These are phyloP conservation scores for Yasuhikotakia modesta DNA, from an alignment of 2,797 vertebrate species.

Conservation along the genomic window DNA sequence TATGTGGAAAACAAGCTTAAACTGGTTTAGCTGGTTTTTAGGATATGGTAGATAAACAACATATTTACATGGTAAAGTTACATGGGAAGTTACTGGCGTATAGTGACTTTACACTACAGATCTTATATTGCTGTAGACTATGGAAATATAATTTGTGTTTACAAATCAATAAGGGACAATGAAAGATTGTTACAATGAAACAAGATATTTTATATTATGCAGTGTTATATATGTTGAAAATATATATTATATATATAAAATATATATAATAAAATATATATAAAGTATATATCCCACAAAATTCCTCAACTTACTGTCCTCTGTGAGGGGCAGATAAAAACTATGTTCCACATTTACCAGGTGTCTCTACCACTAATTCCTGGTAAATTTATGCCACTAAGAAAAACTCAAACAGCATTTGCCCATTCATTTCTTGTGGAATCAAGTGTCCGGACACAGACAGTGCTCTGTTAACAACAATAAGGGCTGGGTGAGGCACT, in stretches of 20 bases:
- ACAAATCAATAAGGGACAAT: neutral
- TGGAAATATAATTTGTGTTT: neutral
- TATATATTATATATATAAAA: neutral
- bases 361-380: neutral
- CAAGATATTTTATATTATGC: neutral
- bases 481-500: constrained; percentile 19
- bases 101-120: too few species aligned
- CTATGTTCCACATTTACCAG: neutral
- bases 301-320: neutral
- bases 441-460: constrained; percentile 37
- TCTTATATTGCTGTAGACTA: neutral
- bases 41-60: too few species aligned
- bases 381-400: neutral
- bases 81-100: too few species aligned
- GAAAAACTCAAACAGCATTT: neutral
- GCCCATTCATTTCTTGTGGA: neutral
- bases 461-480: constrained; percentile 35
- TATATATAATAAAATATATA: neutral
- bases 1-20: too few species aligned
- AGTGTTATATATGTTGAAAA: neutral
- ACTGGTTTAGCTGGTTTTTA: too few species aligned
- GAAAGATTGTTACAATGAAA: neutral
- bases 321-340: neutral
- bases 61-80: too few species aligned
- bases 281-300: neutral